These are phyloP conservation scores for Palaemon carinicauda DNA, from an alignment of 1,140 invertebrate genomes.

Conservation along the genomic window DNA sequence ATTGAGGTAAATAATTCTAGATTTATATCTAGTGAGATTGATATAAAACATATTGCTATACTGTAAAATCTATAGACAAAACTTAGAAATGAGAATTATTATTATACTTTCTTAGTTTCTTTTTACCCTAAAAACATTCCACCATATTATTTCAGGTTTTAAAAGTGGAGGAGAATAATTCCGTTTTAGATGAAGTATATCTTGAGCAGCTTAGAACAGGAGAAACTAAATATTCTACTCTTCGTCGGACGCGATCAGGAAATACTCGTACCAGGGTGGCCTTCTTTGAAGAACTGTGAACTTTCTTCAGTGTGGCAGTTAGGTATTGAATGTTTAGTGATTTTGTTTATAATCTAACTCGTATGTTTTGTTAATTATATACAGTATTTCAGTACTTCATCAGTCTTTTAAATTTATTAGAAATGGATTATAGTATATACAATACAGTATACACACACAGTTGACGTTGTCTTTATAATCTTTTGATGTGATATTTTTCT, in stretches of 20 bases:
- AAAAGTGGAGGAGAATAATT: slow-evolving; percentile 92
- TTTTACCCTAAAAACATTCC: too few species aligned
- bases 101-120: background rate
- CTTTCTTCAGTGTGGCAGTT: background rate
- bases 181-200: slow-evolving; percentile 87
- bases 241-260: slow-evolving; percentile 65
- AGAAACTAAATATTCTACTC: slow-evolving; percentile 96
- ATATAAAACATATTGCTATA: background rate
- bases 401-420: too few species aligned
- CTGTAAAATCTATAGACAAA: background rate
- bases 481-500: too few species aligned
- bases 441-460: too few species aligned
- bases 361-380: too few species aligned
- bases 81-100: background rate
- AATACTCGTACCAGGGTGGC: slow-evolving; percentile 58
- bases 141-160: slow-evolving; percentile 65
- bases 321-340: too few species aligned
- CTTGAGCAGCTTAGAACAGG: slow-evolving; percentile 89
- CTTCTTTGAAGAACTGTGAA: slow-evolving; percentile 60
- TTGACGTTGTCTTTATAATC: too few species aligned
- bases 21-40: background rate
- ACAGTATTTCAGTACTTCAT: too few species aligned
- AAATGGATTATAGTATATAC: too few species aligned
- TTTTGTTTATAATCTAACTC: too few species aligned
- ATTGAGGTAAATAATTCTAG: slow-evolving; percentile 77